A percentile compares a stretch with the other conserved stretches of the same genome.
Evolutionary conservation across 1,140 invertebrate genomes (phyloP).

Genomic region (Neuroterus valhalla): DNA sequence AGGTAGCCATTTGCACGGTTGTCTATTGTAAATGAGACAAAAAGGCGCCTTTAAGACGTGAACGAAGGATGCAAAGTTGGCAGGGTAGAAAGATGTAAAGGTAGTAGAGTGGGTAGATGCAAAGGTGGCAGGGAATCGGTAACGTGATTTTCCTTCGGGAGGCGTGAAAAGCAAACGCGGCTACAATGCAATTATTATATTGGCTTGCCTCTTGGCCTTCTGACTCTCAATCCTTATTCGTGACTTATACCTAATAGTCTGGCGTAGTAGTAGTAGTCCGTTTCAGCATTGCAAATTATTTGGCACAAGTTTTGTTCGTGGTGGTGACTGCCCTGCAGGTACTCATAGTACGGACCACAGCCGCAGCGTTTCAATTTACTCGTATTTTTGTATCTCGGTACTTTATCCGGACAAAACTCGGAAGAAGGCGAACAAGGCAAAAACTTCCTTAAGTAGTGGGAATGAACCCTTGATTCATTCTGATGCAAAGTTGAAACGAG

Average conservation of each 20-base stretch:
- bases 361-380: slow-evolving; percentile 57
- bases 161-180: slow-evolving; percentile 35
- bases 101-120: too few species aligned
- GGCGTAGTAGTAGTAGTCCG: slow-evolving; percentile 46
- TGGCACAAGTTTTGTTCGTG: slow-evolving; percentile 60
- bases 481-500: not conserved
- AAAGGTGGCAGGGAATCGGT: too few species aligned
- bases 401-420: slow-evolving; percentile 11
- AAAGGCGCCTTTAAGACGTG: too few species aligned
- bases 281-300: slow-evolving; percentile 72
- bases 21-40: too few species aligned
- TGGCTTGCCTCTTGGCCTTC: slow-evolving; percentile 30
- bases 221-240: slow-evolving; percentile 27
- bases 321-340: slow-evolving; percentile 43
- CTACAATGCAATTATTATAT: slow-evolving; percentile 45
- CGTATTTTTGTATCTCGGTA: slow-evolving; percentile 10
- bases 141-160: slow-evolving; percentile 38
- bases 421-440: slow-evolving; percentile 10
- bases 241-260: slow-evolving; percentile 16
- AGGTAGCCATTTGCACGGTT: too few species aligned
- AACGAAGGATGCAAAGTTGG: not conserved
- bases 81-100: too few species aligned
- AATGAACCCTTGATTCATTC: slow-evolving; percentile 8
- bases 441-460: slow-evolving; percentile 8
- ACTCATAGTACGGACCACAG: slow-evolving; percentile 42